Evolutionary conservation across 2,888 invertebrate genomes (phyloP), one percentile per base, ranked within the genome.

Genomic region (Nasonovia ribisnigri): DNA sequence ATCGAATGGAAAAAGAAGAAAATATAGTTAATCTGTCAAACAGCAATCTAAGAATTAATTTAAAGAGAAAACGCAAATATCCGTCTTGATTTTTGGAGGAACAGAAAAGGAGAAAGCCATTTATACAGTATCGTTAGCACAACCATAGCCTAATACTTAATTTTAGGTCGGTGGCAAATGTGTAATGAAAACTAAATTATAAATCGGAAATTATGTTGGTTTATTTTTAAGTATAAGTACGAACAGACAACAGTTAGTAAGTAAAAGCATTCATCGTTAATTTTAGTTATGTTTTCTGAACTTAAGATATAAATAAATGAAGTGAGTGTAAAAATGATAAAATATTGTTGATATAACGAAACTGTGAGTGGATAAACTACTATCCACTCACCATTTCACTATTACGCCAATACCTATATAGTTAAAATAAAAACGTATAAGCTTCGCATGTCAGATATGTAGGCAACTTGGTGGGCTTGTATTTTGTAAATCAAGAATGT

Each of bases 11-110:
- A 48, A 20, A 77, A 36, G 36, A 16, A 48, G n/a, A 51, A 48
- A n/a, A n/a, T 48, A 48, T 24, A n/a, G 6, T 36, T 24, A n/a
- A 87, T 48, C 42, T 36, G 2, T 51, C 8, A 54, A 57, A 91
- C 43, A 54, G n/a, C 46, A 10, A 46, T 77, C 48, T 77, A n/a
- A 60, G 20, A 87, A 13, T 46, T 11, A 36, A 60, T 87, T 87
- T 60, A 88, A 92, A 92, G 67, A 88, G 67, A 92, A 92, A 92
- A 87, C 87, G 57, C 48, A 87, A 88, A 88, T 48, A 92, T 92
- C 46, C 11, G 84, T 86, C 84, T 86, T 24, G 84, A 46, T 86
- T 46, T 54, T n/a, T 46, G n/a, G 57, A 46, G 20, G 43, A 51
- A 84, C 43, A 26, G 26, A 48, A 87, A 10, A 87, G 60, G 92